Conservation (phyloP, 1,140 invertebrate species). For the Trichonephila clavipes region DNA sequence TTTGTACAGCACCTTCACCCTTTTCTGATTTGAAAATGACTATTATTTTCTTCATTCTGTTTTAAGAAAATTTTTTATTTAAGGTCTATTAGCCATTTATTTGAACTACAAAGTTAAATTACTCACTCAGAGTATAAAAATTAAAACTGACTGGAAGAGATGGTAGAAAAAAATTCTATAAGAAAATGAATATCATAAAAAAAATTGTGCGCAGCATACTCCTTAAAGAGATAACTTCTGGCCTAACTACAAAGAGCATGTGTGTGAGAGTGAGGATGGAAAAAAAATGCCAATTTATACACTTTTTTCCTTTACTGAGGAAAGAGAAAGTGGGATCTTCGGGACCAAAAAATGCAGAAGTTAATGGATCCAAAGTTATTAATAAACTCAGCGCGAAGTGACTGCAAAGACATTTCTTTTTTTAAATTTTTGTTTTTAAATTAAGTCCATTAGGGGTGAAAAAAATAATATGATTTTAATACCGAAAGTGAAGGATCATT, state of each 20-base stretch:
- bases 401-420: constrained; percentile 39
- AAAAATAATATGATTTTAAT: constrained; percentile 76
- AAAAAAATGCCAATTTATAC: background rate
- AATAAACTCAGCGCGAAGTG: constrained; percentile 68
- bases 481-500: constrained; percentile 75
- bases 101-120: background rate
- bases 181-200: background rate
- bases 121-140: background rate
- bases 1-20: too few species aligned
- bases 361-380: constrained; percentile 74
- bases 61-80: background rate
- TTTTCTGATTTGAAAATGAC: too few species aligned
- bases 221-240: constrained; percentile 45
- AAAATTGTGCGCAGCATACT: background rate
- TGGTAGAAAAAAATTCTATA: background rate
- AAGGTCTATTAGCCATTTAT: background rate
- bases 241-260: constrained; percentile 34
- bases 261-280: background rate
- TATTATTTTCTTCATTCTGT: too few species aligned
- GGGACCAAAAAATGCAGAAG: constrained; percentile 52
- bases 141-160: background rate
- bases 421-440: constrained; percentile 65
- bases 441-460: constrained; percentile 73
- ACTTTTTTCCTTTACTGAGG: background rate
- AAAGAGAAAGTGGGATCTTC: constrained; percentile 27